Base-by-base conservation (phyloP, 2,888 invertebrate genomes). In the Megalurothrips usitatus region DNA sequence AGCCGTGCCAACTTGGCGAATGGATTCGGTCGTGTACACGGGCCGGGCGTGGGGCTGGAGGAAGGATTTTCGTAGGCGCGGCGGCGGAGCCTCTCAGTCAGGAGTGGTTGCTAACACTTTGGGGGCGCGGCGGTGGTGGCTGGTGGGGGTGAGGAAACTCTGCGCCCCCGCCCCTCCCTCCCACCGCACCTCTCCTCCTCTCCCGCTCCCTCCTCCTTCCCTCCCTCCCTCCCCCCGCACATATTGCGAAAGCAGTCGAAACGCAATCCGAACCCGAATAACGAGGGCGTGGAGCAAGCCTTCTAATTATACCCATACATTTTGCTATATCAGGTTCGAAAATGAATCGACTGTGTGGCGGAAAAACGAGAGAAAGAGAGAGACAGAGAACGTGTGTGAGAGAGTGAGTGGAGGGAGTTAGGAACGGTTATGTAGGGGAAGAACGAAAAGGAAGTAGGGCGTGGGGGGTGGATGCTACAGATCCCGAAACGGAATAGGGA, bases 311-410 rank as follows among this genome's bases (percentile, higher is more conserved):
- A 75, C 68, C 12, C 68, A 75, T 75, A 75, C 26, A 75, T 75
- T 75, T 26, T 75, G 68, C 68, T 75, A 75, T 75, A 75, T 75
- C 68, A 75, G 68, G 68, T 75, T 75, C 68, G 68, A 75, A 75
- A 75, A 75, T 75, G 68, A 75, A 75, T 26, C 68, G 68, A 26
- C 68, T 75, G 68, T 26, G 68, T 26, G 68, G 58, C 17, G 52
- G 1, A 52, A 49, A 19, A 52, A 19, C 12, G 52, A 52, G 52
- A 52, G 52, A 49, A 14, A 49, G 52, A 9, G 52, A 52, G 52
- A 49, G 49, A 49, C 10, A 49, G 49, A 49, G 49, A 49, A 14
- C 9, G 49, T 11, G 49, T 11, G 49, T 11, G 49, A 49, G 52
- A 52, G 52, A 9, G 52, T 1, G 52, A 52, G 52, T 1, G 52